phyloP scores from a whole-genome alignment of 1,140 invertebrate species.

The Ylistrum balloti region DNA sequence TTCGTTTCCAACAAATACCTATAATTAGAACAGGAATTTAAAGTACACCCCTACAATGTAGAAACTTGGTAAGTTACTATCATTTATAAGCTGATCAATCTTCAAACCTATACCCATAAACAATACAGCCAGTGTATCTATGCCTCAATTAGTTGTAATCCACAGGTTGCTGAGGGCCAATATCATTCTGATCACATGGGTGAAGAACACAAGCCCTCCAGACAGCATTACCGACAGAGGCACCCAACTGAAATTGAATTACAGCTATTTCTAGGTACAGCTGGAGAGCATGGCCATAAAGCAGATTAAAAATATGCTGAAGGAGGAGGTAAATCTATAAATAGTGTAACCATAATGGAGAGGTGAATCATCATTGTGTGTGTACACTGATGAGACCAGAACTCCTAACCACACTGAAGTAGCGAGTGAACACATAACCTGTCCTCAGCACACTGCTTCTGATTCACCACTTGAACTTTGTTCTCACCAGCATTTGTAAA shows the following conservation, averaged over 20 bases:
- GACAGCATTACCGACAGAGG: neutral
- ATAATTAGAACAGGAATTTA: neutral
- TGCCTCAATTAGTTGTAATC: neutral
- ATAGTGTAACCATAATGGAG: neutral
- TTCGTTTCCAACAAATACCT: too few relatives aligned
- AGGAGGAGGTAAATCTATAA: neutral
- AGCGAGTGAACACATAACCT: neutral
- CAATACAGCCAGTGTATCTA: neutral
- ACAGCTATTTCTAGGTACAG: constrained; percentile 21
- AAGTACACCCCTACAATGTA: neutral
- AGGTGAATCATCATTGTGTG: constrained; percentile 33
- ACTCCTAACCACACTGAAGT: neutral
- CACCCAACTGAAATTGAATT: constrained; percentile 5
- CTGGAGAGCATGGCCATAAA: constrained; percentile 11
- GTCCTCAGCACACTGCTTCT: neutral
- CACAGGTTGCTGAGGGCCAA: constrained; percentile 7
- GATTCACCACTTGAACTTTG: constrained; percentile 23
- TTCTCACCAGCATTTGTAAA: neutral
- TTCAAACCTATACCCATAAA: neutral
- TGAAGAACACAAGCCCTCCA: neutral
- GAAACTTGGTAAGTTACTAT: too few relatives aligned
- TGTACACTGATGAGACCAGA: neutral
- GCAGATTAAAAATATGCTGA: constrained; percentile 32
- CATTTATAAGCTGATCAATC: neutral
- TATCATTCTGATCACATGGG: neutral